Evolutionary conservation across 2,797 vertebrate genomes (phyloP).

Genomic region (Cheracebus regulus): DNA sequence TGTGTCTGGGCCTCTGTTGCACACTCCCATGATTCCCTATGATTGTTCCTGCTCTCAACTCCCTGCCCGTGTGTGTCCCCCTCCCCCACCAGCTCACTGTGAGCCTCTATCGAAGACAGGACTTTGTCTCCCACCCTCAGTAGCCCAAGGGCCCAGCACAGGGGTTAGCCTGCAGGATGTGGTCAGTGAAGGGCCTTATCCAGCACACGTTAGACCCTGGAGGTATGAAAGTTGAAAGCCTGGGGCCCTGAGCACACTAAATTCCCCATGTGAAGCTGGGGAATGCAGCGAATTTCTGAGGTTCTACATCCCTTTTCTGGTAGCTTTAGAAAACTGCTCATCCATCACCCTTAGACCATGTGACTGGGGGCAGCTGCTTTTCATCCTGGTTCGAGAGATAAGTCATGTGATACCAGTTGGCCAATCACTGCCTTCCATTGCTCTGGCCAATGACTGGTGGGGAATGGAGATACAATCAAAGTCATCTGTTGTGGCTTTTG

Average conservation of each 20-base stretch:
- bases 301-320: neutral
- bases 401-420: neutral
- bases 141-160: neutral
- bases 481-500: neutral
- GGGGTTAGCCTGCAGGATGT: neutral
- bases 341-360: neutral
- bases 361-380: neutral
- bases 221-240: neutral
- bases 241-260: neutral
- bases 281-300: neutral
- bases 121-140: neutral
- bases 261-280: neutral
- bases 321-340: neutral
- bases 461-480: neutral
- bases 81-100: neutral
- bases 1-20: neutral
- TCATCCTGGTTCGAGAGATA: neutral
- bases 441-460: neutral
- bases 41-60: neutral
- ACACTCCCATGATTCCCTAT: accelerated
- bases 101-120: accelerated
- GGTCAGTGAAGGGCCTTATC: neutral
- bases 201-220: too few species aligned
- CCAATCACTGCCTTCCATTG: neutral
- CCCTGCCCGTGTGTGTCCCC: too few species aligned